Percentiles rank a stretch among this genome's conserved stretches.
These are phyloP conservation scores for Chaetops frenatus DNA, from an alignment of 2,113 vertebrate species.

Conservation along the genomic window DNA sequence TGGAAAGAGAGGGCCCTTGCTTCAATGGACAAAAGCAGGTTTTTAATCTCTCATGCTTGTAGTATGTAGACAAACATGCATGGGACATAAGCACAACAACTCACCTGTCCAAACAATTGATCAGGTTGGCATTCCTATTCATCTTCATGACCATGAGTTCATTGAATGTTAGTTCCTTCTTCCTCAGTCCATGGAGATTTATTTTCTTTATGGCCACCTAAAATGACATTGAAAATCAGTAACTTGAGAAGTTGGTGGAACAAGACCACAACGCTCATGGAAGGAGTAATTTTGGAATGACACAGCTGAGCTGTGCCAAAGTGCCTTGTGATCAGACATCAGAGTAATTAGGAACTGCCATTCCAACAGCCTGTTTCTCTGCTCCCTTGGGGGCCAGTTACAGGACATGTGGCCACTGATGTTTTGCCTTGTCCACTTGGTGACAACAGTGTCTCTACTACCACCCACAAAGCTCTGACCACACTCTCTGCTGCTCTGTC, in stretches of 20 bases:
- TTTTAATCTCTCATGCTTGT: too few relatives aligned
- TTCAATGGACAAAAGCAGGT: too few relatives aligned
- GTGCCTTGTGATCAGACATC: background rate
- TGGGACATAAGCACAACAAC: too few relatives aligned
- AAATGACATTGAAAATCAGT: slow-evolving; percentile 11
- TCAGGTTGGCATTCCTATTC: too few relatives aligned
- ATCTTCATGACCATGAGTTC: too few relatives aligned
- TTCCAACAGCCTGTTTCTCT: background rate
- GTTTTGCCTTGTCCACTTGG: background rate
- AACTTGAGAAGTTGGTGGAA: background rate
- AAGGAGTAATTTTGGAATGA: background rate
- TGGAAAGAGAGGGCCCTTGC: too few relatives aligned
- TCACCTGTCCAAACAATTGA: too few relatives aligned
- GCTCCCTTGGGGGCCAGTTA: too few relatives aligned
- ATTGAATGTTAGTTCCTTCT: background rate
- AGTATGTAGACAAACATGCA: too few relatives aligned
- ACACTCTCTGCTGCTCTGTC: too few relatives aligned
- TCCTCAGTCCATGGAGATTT: slow-evolving; percentile 82
- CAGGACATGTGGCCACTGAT: accelerated
- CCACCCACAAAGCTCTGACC: background rate
- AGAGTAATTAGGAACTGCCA: background rate
- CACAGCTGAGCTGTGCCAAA: background rate
- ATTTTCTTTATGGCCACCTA: slow-evolving; percentile 98
- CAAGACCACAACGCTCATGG: background rate
- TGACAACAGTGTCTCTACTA: background rate